Evolutionary conservation across 2,888 invertebrate genomes (phyloP).

Genomic region (Empis stercorea): DNA sequence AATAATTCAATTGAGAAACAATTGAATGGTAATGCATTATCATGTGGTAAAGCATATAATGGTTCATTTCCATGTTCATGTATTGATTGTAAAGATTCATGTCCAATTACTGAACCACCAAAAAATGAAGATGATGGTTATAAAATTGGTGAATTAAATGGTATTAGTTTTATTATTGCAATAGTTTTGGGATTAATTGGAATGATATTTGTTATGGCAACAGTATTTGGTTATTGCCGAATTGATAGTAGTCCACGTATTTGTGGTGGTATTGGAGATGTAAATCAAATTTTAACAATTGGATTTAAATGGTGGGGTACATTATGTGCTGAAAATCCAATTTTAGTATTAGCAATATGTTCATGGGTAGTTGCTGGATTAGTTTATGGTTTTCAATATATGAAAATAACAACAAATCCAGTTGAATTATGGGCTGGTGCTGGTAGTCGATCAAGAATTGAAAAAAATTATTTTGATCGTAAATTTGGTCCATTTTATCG

Average conservation of each 20-base stretch:
- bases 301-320: conserved; percentile 38
- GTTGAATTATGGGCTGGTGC: conserved; percentile 89
- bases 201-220: conserved; percentile 17
- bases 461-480: conserved; percentile 77
- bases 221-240: conserved; percentile 10
- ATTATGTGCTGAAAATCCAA: conserved; percentile 53
- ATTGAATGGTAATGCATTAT: conserved; percentile 37
- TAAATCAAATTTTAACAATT: conserved; percentile 24
- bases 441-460: conserved; percentile 60
- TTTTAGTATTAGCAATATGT: conserved; percentile 48
- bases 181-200: conserved; percentile 40
- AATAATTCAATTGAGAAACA: conserved; percentile 31
- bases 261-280: conserved; percentile 25
- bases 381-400: conserved; percentile 50
- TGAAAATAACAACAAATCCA: conserved; percentile 74
- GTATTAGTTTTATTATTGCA: conserved; percentile 49
- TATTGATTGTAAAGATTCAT: conserved; percentile 55
- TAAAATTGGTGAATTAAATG: conserved; percentile 47
- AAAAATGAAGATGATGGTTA: conserved; percentile 35
- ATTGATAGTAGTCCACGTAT: conserved; percentile 19
- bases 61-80: conserved; percentile 58
- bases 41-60: conserved; percentile 46
- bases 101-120: conserved; percentile 41
- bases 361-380: conserved; percentile 46
- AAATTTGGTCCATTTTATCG: conserved; percentile 83